Evolutionary conservation across 2,113 vertebrate species (phyloP).

Genomic region (Caloenas nicobarica): DNA sequence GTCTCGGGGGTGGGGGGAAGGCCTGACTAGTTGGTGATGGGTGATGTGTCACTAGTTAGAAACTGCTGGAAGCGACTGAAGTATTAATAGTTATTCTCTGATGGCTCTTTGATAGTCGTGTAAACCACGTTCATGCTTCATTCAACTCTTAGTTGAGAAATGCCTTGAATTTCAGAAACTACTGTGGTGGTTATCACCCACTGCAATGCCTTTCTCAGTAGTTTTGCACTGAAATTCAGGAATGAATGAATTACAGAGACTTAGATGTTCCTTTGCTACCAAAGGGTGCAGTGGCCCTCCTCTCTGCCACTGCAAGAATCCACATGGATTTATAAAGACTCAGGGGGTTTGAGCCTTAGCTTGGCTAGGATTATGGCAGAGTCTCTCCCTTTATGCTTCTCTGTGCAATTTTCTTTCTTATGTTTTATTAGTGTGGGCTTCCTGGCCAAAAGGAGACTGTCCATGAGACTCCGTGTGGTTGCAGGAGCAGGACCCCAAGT

Average conservation of each 20-base stretch:
- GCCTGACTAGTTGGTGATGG: background rate
- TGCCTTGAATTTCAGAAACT: background rate
- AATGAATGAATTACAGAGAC: background rate
- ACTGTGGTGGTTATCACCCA: background rate
- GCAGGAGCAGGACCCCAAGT: background rate
- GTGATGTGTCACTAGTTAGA: background rate
- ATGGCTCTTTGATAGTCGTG: background rate
- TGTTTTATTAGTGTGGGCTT: background rate
- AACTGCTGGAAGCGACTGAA: background rate
- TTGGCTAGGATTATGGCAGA: background rate
- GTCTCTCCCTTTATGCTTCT: background rate
- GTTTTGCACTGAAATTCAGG: background rate
- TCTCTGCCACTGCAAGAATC: background rate
- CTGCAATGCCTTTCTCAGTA: background rate
- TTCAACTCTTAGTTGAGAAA: background rate
- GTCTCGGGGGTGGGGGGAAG: rapidly evolving
- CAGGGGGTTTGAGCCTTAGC: background rate
- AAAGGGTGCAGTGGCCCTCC: background rate
- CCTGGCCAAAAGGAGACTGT: background rate
- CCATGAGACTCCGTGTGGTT: background rate
- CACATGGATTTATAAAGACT: background rate
- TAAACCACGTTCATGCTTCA: background rate
- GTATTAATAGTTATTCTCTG: background rate
- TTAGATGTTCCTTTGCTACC: background rate
- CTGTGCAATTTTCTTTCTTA: background rate